Evolutionary conservation across 2,888 invertebrate genomes (phyloP).

Genomic region (Agrochola lychnidis): DNA sequence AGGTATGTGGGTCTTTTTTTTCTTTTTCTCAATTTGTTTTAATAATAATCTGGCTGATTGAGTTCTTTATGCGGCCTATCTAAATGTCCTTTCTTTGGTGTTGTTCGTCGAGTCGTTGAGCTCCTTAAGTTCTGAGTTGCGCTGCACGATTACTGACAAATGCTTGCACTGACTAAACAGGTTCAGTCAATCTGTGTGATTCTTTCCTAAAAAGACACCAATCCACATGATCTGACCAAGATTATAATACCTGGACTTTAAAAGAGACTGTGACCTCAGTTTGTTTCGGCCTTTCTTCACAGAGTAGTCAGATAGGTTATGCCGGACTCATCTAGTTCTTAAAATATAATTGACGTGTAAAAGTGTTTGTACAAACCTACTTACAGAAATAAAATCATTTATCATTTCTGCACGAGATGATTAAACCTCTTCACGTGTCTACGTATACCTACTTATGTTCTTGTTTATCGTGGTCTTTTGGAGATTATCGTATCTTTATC

Average conservation of each 20-base stretch:
- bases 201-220: not conserved
- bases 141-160: not conserved
- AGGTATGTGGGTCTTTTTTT: not conserved
- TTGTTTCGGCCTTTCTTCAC: not conserved
- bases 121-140: too few species aligned
- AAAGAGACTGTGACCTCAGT: too few species aligned
- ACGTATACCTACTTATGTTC: not conserved
- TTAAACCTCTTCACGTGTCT: not conserved
- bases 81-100: not conserved
- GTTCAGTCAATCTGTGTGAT: not conserved
- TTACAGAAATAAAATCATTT: too few species aligned
- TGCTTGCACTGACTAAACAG: not conserved
- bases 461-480: not conserved
- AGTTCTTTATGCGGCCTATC: not conserved
- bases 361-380: too few species aligned
- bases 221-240: not conserved
- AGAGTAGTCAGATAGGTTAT: not conserved
- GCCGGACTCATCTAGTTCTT: too few species aligned
- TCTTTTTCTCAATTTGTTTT: not conserved
- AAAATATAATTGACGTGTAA: too few species aligned
- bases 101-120: too few species aligned
- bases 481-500: conserved; percentile 3
- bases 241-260: too few species aligned
- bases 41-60: not conserved
- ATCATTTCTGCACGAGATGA: not conserved